Evolutionary conservation across 2,888 invertebrate genomes (phyloP), one percentile per base, ranked within the genome.

Genomic region (Lacanobia oleracea): DNA sequence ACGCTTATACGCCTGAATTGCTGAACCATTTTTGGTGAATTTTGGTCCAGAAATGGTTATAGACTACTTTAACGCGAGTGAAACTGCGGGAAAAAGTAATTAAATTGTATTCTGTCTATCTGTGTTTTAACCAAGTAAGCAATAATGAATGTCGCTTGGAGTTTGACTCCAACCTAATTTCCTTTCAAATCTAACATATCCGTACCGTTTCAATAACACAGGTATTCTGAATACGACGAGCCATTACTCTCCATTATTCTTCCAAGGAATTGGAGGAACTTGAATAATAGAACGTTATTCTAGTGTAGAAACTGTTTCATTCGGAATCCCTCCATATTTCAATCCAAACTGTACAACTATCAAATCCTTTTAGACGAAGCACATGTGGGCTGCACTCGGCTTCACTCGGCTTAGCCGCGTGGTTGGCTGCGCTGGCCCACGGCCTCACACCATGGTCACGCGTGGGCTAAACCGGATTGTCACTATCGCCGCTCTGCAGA

Each of bases 281-380:
- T 69, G 69, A 69, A 79, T 69, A 79, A 74, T 54, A 43, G 61
- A 67, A 75, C 64, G 64, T 80, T 61, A 67, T 70, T 80, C 81
- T 63, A 54, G 23, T 72, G 45, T 56, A 62, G 45, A 53, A 61
- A 69, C 51, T 18, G 66, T 77, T 81, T 71, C 57, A 69, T 65
- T 48, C n/a, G 7, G 10, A 73, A 65, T 72, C 64, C 64, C 40
- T 33, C 68, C 40, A 67, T 77, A 69, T 69, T 81, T 81, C 66
- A 75, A 56, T 75, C 40, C 16, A n/a, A 81, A 67, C 63, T 60
- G 65, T 76, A 43, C 16, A 75, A 67, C 51, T 79, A 70, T 66
- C 51, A 54, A 73, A 80, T 81, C 64, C 67, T 63, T 59, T n/a
- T 72, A 23, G 66, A 69, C 63, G 72, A 18, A 40, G 59, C 60